phyloP scores from a whole-genome alignment of 2,888 invertebrate genomes.

The Elegia similella region DNA sequence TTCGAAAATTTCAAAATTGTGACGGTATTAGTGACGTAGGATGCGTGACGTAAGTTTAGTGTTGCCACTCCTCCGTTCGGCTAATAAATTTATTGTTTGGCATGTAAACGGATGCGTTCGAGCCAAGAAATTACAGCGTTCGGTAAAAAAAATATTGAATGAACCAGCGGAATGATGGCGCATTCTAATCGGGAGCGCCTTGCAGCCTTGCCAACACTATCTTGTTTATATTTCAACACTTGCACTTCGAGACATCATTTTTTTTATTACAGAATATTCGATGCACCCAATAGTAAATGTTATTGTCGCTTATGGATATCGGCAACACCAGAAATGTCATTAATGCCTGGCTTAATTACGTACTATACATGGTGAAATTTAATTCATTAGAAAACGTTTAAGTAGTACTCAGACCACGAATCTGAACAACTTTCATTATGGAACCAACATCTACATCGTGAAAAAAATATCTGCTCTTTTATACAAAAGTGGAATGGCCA shows the following conservation, averaged over 20 bases:
- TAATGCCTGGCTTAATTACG: no score
- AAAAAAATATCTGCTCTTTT: no score
- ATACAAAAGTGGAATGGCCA: no score
- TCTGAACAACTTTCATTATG: no score
- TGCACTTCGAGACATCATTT: constrained; percentile 37
- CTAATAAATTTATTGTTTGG: constrained; percentile 82
- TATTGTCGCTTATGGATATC: not conserved
- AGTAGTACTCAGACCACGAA: no score
- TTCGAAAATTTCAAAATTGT: constrained; percentile 61
- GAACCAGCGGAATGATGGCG: constrained; percentile 74
- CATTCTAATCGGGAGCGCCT: constrained; percentile 66
- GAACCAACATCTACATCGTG: no score
- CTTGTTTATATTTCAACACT: constrained; percentile 68
- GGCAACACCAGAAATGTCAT: no score
- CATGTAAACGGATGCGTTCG: constrained; percentile 81
- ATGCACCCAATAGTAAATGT: not conserved
- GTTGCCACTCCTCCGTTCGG: constrained; percentile 77
- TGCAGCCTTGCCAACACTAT: constrained; percentile 70
- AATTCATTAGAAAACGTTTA: no score
- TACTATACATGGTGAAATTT: no score
- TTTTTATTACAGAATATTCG: not conserved
- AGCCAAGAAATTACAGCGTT: constrained; percentile 81
- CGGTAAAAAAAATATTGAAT: constrained; percentile 81
- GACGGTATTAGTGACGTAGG: constrained; percentile 69
- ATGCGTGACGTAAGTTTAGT: constrained; percentile 67